Evolutionary conservation across 2,888 invertebrate genomes (phyloP).

Genomic region (Syritta pipiens): DNA sequence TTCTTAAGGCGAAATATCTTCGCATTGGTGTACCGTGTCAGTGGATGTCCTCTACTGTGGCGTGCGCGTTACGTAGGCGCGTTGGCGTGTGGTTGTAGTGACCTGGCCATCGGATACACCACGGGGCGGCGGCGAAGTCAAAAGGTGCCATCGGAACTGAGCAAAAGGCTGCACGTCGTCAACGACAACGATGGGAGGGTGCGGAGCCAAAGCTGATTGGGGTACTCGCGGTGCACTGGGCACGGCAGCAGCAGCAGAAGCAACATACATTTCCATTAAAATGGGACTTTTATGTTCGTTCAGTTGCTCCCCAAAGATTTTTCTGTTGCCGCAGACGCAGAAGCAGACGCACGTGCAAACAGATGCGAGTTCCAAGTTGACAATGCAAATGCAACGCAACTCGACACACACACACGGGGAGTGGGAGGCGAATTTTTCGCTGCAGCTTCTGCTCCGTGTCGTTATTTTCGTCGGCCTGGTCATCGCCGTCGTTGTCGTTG

Average conservation of each 20-base stretch:
- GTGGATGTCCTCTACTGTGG: conserved; percentile 29
- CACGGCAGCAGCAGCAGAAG: conserved; percentile 6
- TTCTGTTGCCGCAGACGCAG: conserved; percentile 23
- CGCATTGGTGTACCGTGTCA: conserved; percentile 35
- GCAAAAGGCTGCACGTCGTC: conserved; percentile 37
- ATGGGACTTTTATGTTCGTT: conserved; percentile 64
- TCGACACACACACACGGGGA: not conserved
- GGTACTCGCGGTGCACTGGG: conserved; percentile 7
- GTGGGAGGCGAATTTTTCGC: conserved; percentile 34
- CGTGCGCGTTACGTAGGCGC: conserved; percentile 24
- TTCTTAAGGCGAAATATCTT: conserved; percentile 53
- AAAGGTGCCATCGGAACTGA: conserved; percentile 45
- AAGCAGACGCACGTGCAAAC: conserved; percentile 63
- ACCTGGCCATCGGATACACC: conserved; percentile 58
- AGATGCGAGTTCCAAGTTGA: conserved; percentile 62
- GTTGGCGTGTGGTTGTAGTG: conserved; percentile 38
- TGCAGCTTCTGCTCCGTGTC: conserved; percentile 5
- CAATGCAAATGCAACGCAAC: conserved; percentile 60
- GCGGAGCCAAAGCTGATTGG: conserved; percentile 36
- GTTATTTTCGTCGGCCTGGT: not conserved
- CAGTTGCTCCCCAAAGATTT: conserved; percentile 59
- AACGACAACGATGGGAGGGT: conserved; percentile 7
- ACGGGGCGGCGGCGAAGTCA: conserved; percentile 56
- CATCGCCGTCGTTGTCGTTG: conserved; percentile 8
- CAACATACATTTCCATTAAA: conserved; percentile 66